Conservation (phyloP, 2,888 invertebrate species). For the Osmoderma eremita region DNA sequence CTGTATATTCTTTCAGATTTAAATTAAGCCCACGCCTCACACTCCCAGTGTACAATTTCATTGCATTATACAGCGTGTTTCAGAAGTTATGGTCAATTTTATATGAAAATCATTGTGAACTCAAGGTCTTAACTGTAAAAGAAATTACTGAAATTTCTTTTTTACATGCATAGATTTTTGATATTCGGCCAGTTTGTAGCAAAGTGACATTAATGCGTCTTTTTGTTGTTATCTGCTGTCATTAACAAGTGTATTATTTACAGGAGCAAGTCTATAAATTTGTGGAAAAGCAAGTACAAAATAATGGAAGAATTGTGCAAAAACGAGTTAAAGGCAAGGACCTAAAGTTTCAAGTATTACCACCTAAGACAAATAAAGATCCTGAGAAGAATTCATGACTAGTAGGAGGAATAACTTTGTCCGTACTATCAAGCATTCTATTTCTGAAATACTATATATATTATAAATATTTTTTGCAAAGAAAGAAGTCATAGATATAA, state of each 20-base stretch:
- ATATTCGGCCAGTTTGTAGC: too few species aligned
- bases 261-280: conserved; percentile 70
- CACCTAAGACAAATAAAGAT: conserved; percentile 59
- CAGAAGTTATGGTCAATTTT: too few species aligned
- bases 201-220: too few species aligned
- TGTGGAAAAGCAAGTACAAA: conserved; percentile 68
- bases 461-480: conserved; percentile 44
- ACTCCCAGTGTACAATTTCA: too few species aligned
- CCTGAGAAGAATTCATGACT: conserved; percentile 48
- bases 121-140: too few species aligned
- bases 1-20: too few species aligned
- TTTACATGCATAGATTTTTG: too few species aligned
- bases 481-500: conserved; percentile 27
- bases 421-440: conserved; percentile 41
- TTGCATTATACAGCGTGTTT: too few species aligned
- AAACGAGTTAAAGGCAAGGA: conserved; percentile 71
- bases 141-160: too few species aligned
- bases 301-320: conserved; percentile 69
- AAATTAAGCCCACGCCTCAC: too few species aligned
- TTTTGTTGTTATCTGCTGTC: conserved; percentile 10
- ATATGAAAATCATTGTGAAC: too few species aligned
- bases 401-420: conserved; percentile 39
- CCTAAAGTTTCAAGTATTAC: conserved; percentile 72
- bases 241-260: conserved; percentile 53
- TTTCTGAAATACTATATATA: conserved; percentile 48